phyloP scores from a whole-genome alignment of 2,797 vertebrate species.

The Chaetophractus vellerosus region DNA sequence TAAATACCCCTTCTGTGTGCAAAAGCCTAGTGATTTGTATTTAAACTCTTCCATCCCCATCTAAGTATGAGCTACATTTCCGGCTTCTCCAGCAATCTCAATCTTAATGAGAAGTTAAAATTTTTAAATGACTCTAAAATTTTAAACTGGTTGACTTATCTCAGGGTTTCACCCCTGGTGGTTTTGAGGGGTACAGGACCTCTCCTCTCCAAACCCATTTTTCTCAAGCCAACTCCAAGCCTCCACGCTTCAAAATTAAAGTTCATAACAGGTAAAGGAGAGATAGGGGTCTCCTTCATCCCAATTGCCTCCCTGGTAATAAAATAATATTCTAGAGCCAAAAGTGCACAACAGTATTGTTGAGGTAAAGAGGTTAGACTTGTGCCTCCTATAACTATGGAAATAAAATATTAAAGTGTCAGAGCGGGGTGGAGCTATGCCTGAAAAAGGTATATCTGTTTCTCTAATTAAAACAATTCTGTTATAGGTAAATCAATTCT shows the following conservation, averaged over 20 bases:
- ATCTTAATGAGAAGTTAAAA: background rate
- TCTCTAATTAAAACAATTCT: background rate
- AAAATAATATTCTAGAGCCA: conserved; percentile 36
- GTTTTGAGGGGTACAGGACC: background rate
- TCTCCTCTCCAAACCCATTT: background rate
- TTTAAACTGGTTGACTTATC: background rate
- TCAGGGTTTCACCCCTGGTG: background rate
- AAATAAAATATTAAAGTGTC: background rate
- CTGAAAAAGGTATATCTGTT: background rate
- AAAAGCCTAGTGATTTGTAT: background rate
- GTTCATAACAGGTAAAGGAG: background rate
- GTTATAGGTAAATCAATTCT: background rate
- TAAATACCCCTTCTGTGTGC: background rate
- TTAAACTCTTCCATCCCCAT: background rate
- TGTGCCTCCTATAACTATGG: background rate
- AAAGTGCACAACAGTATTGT: background rate
- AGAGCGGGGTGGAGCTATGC: background rate
- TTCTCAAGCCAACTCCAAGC: background rate
- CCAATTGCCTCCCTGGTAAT: background rate
- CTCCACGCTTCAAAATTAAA: background rate
- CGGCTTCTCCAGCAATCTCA: background rate
- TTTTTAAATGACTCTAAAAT: background rate
- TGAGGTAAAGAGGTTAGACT: background rate
- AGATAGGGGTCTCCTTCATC: background rate
- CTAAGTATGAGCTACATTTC: background rate